A percentile compares a stretch with the other conserved stretches of the same genome.
Conservation (phyloP, 2,888 invertebrate genomes). For the Bellardia pandia region DNA sequence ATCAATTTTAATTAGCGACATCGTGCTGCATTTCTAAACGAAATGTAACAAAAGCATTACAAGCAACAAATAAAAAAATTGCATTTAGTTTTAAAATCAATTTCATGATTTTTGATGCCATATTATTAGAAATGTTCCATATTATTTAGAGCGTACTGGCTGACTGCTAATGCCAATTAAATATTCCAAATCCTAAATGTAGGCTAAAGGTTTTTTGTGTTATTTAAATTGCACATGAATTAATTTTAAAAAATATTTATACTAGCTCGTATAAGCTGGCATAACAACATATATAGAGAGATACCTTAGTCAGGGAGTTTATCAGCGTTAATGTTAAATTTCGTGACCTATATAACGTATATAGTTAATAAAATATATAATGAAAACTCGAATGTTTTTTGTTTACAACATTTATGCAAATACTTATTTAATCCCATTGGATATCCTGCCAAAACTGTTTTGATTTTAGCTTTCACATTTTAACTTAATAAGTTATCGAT, state of each 20-base stretch:
- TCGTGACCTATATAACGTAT: neutral
- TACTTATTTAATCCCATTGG: too few relatives aligned
- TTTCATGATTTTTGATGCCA: neutral
- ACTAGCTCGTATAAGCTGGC: neutral
- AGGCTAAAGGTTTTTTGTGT: neutral
- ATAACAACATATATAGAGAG: neutral
- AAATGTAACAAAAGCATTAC: neutral
- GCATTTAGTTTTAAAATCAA: constrained; percentile 17
- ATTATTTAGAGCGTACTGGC: neutral
- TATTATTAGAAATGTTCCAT: neutral
- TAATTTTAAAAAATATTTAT: neutral
- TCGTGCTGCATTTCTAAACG: neutral
- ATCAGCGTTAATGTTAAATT: neutral
- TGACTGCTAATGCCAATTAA: constrained; percentile 16
- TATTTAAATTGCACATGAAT: constrained; percentile 20
- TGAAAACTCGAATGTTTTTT: too few relatives aligned
- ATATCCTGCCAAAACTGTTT: too few relatives aligned
- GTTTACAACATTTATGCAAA: too few relatives aligned
- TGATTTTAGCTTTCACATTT: too few relatives aligned
- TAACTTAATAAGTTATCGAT: too few relatives aligned
- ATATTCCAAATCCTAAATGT: constrained; percentile 13
- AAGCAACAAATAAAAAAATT: neutral
- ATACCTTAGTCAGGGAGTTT: neutral
- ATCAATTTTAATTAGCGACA: constrained; percentile 10
- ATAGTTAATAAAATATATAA: too few relatives aligned